Base-by-base conservation (phyloP, 1,140 invertebrate species). In the Arion vulgaris region DNA sequence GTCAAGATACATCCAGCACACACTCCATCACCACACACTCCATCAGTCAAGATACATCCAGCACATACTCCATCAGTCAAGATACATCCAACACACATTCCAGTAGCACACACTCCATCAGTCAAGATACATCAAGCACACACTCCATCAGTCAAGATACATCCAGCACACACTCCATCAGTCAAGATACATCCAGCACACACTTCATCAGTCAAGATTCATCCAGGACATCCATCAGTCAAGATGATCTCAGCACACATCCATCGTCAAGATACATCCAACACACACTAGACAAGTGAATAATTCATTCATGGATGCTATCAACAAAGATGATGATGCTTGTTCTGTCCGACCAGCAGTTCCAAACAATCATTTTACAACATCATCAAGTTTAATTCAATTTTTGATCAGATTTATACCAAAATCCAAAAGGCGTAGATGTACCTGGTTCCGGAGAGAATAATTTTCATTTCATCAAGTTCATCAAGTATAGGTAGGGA, bases 211-310 rank as follows among this genome's bases (percentile, higher is more conserved):
- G 68, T 32, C 38, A 80, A 80, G 36, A 51, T 71, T 13, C 66
- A 80, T 68, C 78, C 76, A 34, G 36, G 36, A 45, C 5, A 15
- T 45, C n/a, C 5, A 45, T 45, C 41, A 45, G 5, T n/a, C n/a
- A n/a, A n/a, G n/a, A n/a, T n/a, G n/a, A n/a, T n/a, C n/a, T n/a
- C n/a, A n/a, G n/a, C n/a, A n/a, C n/a, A n/a, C 41, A 7, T 26
- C 78, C 49, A 32, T 49, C 62, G 68, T 32, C 38, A 80, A 80
- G 36, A 51, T 71, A 1, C 66, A 80, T 68, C 78, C 76, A 34
- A 34, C 66, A 45, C 5, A 15, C 5, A 45, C 41, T 45, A n/a
- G 41, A 45, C 15, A 5, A 45, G 5, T 15, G n/a, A n/a, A 7
- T 45, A 45, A 9, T 49, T 26, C 41, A 13, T 71, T 80, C 41